Percentiles rank a stretch among this genome's conserved stretches.
Evolutionary conservation across 2,113 vertebrate genomes (phyloP).

Genomic region (Lepidothrix coronata): DNA sequence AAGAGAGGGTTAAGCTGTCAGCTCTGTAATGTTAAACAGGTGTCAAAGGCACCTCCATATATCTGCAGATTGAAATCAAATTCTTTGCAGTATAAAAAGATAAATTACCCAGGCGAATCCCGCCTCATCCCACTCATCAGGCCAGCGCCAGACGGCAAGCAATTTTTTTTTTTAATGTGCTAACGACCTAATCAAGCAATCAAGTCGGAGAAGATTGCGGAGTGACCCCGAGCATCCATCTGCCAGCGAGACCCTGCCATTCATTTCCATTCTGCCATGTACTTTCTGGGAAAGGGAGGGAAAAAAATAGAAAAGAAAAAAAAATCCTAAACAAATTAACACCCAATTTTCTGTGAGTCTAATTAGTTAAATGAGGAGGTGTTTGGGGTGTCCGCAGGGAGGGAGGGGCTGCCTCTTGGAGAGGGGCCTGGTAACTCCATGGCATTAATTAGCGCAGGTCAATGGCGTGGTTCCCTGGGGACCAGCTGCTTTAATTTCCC

Average conservation of each 20-base stretch:
- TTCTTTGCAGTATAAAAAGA: conserved; percentile 84
- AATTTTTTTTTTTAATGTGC: conserved; percentile 92
- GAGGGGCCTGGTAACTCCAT: conserved; percentile 81
- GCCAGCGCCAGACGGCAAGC: conserved; percentile 91
- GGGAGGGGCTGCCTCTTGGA: conserved; percentile 55
- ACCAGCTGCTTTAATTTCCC: conserved; percentile 99
- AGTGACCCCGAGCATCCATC: conserved; percentile 97
- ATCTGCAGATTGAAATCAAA: conserved; percentile 83
- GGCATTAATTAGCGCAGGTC: conserved; percentile 99
- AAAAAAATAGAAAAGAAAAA: conserved; percentile 64
- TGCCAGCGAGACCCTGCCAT: conserved; percentile 89
- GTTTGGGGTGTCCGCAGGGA: conserved; percentile 72
- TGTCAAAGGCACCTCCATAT: conserved; percentile 78
- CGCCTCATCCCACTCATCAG: conserved; percentile 91
- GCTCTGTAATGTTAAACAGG: conserved; percentile 77
- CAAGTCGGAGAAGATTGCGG: conserved; percentile 95
- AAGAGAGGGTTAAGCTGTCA: conserved; percentile 79
- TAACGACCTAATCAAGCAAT: conserved; percentile 99
- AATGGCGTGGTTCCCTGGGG: conserved; percentile 91
- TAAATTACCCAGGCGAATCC: conserved; percentile 85
- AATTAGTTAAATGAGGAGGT: conserved; percentile 99
- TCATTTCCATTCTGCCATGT: conserved; percentile 82
- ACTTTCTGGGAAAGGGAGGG: conserved; percentile 55
- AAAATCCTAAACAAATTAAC: conserved; percentile 92
- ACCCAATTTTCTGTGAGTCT: conserved; percentile 94